Percentiles rank a stretch among this genome's conserved stretches.
phyloP scores from a whole-genome alignment of 2,888 invertebrate genomes.

The Branchellion lobata region DNA sequence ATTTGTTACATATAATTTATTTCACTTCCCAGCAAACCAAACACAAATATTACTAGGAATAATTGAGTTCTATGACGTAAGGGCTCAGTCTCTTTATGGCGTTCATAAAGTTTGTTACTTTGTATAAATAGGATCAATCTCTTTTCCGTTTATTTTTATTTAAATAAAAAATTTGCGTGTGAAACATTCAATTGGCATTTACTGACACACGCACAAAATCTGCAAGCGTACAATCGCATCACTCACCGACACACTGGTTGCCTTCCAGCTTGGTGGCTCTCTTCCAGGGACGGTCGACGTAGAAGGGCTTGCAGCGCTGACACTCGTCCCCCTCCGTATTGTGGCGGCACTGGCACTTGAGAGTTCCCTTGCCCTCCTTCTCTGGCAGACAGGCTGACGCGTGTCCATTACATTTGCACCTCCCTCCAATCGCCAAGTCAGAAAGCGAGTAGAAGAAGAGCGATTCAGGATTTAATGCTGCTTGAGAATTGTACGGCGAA shows the following conservation, averaged over 20 bases:
- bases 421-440: slow-evolving; percentile 95
- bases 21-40: no score
- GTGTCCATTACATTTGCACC: slow-evolving; percentile 99
- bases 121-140: no score
- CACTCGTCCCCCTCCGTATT: slow-evolving; percentile 97
- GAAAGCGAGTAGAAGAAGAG: slow-evolving; percentile 72
- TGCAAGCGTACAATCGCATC: no score
- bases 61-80: no score
- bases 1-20: no score
- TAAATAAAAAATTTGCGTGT: no score
- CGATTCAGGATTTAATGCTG: neutral
- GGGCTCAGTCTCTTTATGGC: no score
- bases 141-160: no score
- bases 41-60: no score
- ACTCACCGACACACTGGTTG: slow-evolving; percentile 96
- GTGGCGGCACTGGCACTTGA: slow-evolving; percentile 93
- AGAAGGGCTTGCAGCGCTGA: slow-evolving; percentile 95
- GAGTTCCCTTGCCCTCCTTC: slow-evolving; percentile 61
- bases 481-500: neutral
- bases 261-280: slow-evolving; percentile 90
- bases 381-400: slow-evolving; percentile 76
- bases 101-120: no score
- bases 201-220: no score
- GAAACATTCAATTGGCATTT: no score
- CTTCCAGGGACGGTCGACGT: slow-evolving; percentile 97